These are phyloP conservation scores for Oryzias woworae DNA, from an alignment of 2,113 vertebrate species.

Conservation along the genomic window DNA sequence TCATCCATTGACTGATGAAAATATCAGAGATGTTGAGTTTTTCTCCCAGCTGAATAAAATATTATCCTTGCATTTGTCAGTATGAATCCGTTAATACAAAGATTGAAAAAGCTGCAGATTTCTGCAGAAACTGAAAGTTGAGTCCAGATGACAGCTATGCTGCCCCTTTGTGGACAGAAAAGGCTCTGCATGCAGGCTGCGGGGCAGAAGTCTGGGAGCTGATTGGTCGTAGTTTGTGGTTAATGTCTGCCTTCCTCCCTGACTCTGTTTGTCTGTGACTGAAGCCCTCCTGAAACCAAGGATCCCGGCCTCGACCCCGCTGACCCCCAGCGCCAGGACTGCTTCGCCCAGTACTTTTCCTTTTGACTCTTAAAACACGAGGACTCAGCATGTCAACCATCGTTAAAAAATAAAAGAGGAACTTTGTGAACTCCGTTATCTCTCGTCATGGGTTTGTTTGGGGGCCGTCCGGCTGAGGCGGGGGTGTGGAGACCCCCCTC, in stretches of 20 bases:
- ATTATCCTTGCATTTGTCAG: too few species aligned
- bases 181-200: too few species aligned
- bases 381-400: constrained; percentile 86
- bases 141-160: not conserved
- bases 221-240: not conserved
- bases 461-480: constrained; percentile 30
- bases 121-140: too few species aligned
- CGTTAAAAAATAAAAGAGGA: constrained; percentile 45
- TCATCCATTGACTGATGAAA: too few species aligned
- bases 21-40: too few species aligned
- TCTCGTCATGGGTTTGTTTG: constrained; percentile 53
- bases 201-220: too few species aligned
- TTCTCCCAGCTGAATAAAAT: too few species aligned
- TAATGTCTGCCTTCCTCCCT: not conserved
- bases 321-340: constrained; percentile 95
- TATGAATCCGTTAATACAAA: too few species aligned
- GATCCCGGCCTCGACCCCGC: constrained; percentile 86
- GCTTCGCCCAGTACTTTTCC: constrained; percentile 98
- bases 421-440: constrained; percentile 68
- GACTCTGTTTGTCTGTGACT: constrained; percentile 22
- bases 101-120: too few species aligned
- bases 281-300: constrained; percentile 95
- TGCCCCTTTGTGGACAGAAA: constrained; percentile 31
- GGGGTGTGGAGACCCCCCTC: not conserved
- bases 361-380: constrained; percentile 84